phyloP scores from a whole-genome alignment of 2,888 invertebrate species.

The Brachycybe producta region DNA sequence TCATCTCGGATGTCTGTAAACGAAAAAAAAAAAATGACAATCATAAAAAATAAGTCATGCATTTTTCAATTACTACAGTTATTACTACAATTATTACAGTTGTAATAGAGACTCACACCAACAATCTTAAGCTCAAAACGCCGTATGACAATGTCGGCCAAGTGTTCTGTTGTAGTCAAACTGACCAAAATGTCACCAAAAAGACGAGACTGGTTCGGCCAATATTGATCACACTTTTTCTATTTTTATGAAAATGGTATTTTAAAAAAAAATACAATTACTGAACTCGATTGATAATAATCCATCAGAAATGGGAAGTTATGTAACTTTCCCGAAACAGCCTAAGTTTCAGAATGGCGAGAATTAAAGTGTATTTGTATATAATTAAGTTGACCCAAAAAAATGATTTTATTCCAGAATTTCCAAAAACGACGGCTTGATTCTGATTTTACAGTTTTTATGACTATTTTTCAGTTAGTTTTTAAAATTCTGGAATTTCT shows the following conservation, averaged over 20 bases:
- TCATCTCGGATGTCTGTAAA: constrained; percentile 44
- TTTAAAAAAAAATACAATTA: not conserved
- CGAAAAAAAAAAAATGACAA: not conserved
- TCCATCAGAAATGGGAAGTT: too few species aligned
- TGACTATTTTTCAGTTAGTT: too few species aligned
- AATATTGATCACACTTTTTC: constrained; percentile 99
- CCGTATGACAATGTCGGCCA: constrained; percentile 88
- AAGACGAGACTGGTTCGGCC: constrained; percentile 80
- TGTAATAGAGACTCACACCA: constrained; percentile 6
- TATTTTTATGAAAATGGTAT: constrained; percentile 35
- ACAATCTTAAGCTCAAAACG: constrained; percentile 54
- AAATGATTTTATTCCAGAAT: too few species aligned
- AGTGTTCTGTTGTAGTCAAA: constrained; percentile 72
- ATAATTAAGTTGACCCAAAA: too few species aligned
- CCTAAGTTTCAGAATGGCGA: too few species aligned
- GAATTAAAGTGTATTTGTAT: too few species aligned
- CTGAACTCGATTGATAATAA: not conserved
- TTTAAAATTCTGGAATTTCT: too few species aligned
- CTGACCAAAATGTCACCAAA: constrained; percentile 87
- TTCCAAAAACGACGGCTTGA: too few species aligned
- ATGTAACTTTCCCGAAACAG: too few species aligned
- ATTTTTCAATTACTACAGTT: not conserved
- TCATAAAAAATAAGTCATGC: not conserved
- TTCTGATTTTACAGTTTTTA: too few species aligned
- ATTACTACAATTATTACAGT: too few species aligned